phyloP scores from a whole-genome alignment of 2,113 vertebrate genomes.

The Anguilla japonica region DNA sequence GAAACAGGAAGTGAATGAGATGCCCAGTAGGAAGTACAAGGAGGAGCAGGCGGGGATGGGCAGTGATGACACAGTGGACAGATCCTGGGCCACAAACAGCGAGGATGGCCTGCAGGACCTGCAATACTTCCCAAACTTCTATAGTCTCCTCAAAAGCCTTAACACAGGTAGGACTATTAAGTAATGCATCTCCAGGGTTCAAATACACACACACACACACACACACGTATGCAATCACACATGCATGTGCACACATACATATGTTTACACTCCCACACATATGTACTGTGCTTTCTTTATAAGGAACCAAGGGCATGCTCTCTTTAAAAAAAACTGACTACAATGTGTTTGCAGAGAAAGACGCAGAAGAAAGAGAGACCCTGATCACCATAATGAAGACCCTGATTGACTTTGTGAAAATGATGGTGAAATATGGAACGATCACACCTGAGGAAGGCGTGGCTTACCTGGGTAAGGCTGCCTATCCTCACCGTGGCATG shows the following conservation, averaged over 20 bases:
- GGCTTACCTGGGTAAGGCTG: conserved; percentile 88
- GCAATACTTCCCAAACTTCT: conserved; percentile 97
- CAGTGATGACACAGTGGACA: conserved; percentile 40
- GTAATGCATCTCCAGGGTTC: background rate
- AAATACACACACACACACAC: background rate
- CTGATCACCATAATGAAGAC: conserved; percentile 99
- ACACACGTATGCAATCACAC: background rate
- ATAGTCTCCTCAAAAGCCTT: conserved; percentile 87
- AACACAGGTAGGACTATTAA: conserved; percentile 77
- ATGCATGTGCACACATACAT: background rate
- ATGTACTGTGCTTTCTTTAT: background rate
- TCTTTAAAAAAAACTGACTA: background rate
- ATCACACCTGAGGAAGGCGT: conserved; percentile 97
- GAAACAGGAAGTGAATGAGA: background rate
- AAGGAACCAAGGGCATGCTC: background rate
- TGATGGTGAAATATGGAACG: conserved; percentile 99
- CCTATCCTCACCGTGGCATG: background rate
- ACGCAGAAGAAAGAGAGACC: conserved; percentile 91
- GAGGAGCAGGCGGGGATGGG: conserved; percentile 22
- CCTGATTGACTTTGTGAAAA: conserved; percentile 96
- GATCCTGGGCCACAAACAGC: conserved; percentile 68
- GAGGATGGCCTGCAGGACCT: conserved; percentile 87
- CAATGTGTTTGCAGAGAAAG: conserved; percentile 72
- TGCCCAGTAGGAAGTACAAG: conserved; percentile 17
- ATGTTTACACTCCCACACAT: background rate